Base-by-base conservation (phyloP, 2,797 vertebrate species). In the Catostomus latipinnis region DNA sequence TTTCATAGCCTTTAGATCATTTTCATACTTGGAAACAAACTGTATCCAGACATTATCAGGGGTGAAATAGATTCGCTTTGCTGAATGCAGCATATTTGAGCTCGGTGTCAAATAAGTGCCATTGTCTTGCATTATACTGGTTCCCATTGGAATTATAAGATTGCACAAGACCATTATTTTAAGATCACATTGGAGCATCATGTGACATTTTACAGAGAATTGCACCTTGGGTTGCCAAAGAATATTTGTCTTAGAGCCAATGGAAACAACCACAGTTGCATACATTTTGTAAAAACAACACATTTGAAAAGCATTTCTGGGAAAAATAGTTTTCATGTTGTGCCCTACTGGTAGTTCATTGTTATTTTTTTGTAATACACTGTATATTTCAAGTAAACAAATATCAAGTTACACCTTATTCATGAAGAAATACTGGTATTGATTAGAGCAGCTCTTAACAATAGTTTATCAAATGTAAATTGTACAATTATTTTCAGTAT, bases 161-260 rank as follows among this genome's bases (percentile, higher is more conserved):
- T 77, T 82, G 81, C 67, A 53, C 63, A 58, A 77, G 66, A 45
- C 34, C 13, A 9, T 68, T 71, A 72, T 69, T 76, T 22, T 52
- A 18, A 69, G 78, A 81, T 81, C 71, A 45, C 74, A 76, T 48
- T 48, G 49, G 22, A 81, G 77, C 58, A 69, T 84, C 75, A 77
- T 84, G 80, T 80, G 82, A 62, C 69, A 69, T 68, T 14, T 68
- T 10, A 8, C 34, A 52, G 58, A 65, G 69, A 75, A 84, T 50
- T 14, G 45, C 12, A 56, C 58, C 50, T 74, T 34, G 56, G 60
- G 6, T 52, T 71, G 13, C 81, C 81, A 16, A 71, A 81, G 68
- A 10, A 66, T 43, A 63, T 50, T 61, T 84, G 84, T 77, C 65
- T 81, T 8, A 0, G 22, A 3, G 14, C 53, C 63, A 69, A 66